Evolutionary conservation across 1,140 invertebrate genomes (phyloP).

Genomic region (Tyrophagus putrescentiae): DNA sequence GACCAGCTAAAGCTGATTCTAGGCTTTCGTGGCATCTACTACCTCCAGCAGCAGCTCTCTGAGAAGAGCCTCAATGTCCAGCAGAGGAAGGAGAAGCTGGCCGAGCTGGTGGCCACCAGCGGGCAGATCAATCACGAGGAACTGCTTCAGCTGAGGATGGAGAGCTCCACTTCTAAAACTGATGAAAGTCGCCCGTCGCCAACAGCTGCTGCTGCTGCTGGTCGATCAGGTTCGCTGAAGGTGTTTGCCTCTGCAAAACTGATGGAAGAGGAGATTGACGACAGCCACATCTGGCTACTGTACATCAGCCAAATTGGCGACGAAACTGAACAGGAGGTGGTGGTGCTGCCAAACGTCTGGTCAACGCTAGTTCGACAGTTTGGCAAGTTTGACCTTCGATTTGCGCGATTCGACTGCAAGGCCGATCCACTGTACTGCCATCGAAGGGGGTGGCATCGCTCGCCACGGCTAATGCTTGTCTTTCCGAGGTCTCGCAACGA

Average conservation of each 20-base stretch:
- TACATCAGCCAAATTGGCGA: neutral
- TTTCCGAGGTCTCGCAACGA: neutral
- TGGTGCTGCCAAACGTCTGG: too few species aligned
- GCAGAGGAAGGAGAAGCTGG: neutral
- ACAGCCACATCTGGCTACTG: constrained; percentile 6
- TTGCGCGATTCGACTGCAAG: constrained; percentile 3
- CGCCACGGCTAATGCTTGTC: neutral
- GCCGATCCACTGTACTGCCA: constrained; percentile 1
- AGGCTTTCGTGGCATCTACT: neutral
- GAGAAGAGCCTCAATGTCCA: neutral
- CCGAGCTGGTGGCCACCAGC: neutral
- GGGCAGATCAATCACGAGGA: neutral
- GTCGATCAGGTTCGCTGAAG: neutral
- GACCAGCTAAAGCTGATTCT: constrained; percentile 1
- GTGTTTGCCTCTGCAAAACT: neutral
- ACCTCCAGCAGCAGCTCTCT: neutral
- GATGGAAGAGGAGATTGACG: constrained; percentile 10
- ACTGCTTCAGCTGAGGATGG: neutral
- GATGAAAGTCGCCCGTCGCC: neutral
- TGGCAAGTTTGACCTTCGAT: neutral
- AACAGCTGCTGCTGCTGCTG: neutral
- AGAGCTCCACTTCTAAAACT: neutral
- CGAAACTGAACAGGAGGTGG: neutral
- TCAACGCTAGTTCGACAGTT: neutral
- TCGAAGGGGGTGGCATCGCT: neutral